A percentile compares a stretch with the other conserved stretches of the same genome.
phyloP scores from a whole-genome alignment of 2,113 vertebrate genomes.

The Coryphaenoides rupestris region DNA sequence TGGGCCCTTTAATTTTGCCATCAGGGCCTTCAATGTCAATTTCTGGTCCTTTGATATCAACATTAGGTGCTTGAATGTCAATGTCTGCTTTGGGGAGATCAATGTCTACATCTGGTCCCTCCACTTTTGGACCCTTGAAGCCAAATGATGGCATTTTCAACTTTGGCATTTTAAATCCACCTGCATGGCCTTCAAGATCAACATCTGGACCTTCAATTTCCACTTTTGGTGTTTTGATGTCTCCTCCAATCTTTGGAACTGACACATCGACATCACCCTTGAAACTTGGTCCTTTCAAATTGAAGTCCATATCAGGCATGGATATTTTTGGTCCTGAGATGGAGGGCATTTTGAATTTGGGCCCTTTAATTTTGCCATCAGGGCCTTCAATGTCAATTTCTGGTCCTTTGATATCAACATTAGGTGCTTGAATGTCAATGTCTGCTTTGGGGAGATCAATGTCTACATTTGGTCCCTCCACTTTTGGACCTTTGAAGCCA shows the following conservation, averaged over 20 bases:
- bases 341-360: constrained; percentile 26
- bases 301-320: constrained; percentile 58
- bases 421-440: constrained; percentile 11
- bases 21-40: constrained; percentile 19
- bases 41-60: constrained; percentile 44
- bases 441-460: neutral
- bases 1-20: constrained; percentile 44
- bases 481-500: constrained; percentile 14
- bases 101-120: constrained; percentile 27
- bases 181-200: constrained; percentile 33
- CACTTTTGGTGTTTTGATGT: constrained; percentile 4
- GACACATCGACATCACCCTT: constrained; percentile 62
- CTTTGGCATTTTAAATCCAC: constrained; percentile 64
- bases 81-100: constrained; percentile 27
- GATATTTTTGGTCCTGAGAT: constrained; percentile 53
- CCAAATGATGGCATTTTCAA: constrained; percentile 69
- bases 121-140: constrained; percentile 25
- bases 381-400: constrained; percentile 7
- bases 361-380: constrained; percentile 1
- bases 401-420: no score
- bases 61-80: constrained; percentile 6
- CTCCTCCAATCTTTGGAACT: constrained; percentile 1
- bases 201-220: constrained; percentile 21
- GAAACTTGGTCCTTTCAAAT: constrained; percentile 51
- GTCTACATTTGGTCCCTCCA: constrained; percentile 8